Base-by-base conservation (phyloP, 2,888 invertebrate genomes). In the Entomobrya multifasciata region DNA sequence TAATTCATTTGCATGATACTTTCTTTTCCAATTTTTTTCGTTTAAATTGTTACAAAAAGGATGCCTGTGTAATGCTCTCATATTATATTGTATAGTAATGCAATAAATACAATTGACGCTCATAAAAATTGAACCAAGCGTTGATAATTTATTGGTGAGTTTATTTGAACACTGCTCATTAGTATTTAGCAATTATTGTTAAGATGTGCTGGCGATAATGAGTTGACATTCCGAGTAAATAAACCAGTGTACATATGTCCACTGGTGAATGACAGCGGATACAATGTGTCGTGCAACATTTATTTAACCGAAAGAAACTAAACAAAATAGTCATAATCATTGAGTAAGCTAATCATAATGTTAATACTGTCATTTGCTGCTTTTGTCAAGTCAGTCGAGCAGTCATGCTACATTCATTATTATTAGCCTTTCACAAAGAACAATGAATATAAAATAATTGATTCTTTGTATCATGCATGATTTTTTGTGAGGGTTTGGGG, bases 151-250 rank as follows among this genome's bases (percentile, higher is more conserved):
- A 4, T 22, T 60, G 60, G 8, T 36, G 36, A 8, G 36, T 36
- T 36, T 41, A 13, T 60, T 25, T 60, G 11, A 62, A 76, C 82
- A 82, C 74, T 74, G 74, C 74, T 74, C 74, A 74, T 82, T 57
- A 36, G 8, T 36, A 36, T 41, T 81, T 62, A 74, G 74, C 62
- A 74, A 60, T 82, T n/a, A n/a, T n/a, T 82, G 82, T 72, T 47
- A 72, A 82, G 82, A 82, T 82, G 82, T 74, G 36, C 5, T 36
- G 36, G 36, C 8, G 82, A 82, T 82, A 82, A 82, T 82, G 82
- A 82, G 82, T 74, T 82, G 82, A 74, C 74, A 82, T 82, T 82
- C 82, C 8, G 44, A 82, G 62, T n/a, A 25, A 47, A 36, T 27
- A 57, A 57, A 55, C 55, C 41, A 30, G 41, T 67, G 44, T 41